These are phyloP conservation scores for Lampris megalopsis DNA, from an alignment of 2,113 vertebrate species.

Conservation along the genomic window DNA sequence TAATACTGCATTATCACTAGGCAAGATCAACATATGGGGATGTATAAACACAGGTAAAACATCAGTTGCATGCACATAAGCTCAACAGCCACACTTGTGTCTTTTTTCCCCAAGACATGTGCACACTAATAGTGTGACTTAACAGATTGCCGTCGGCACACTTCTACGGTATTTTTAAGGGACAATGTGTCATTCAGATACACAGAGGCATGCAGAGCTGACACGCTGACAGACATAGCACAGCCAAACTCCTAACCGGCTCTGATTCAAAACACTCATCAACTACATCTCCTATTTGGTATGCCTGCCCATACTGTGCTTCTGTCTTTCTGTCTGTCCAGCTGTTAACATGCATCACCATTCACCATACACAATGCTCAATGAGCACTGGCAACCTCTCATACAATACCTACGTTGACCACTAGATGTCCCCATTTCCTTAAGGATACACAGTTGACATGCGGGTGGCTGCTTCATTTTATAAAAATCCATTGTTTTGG, in stretches of 20 bases:
- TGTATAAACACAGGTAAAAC: too few relatives aligned
- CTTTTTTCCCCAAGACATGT: not conserved
- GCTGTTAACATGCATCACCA: not conserved
- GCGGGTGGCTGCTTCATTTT: too few relatives aligned
- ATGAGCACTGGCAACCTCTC: too few relatives aligned
- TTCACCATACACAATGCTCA: too few relatives aligned
- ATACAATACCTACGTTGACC: constrained; percentile 18
- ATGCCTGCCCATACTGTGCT: not conserved
- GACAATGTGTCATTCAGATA: not conserved
- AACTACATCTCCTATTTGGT: not conserved
- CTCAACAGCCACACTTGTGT: not conserved
- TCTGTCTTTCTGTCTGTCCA: constrained; percentile 1
- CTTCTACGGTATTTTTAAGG: not conserved
- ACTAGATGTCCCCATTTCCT: constrained; percentile 31
- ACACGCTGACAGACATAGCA: not conserved
- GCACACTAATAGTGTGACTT: not conserved
- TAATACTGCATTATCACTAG: too few relatives aligned
- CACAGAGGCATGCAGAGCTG: not conserved
- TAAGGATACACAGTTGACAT: not conserved
- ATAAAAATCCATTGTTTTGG: too few relatives aligned
- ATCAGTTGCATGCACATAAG: not conserved
- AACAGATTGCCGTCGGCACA: not conserved
- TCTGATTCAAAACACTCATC: not conserved
- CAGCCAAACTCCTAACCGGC: not conserved
- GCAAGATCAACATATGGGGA: too few relatives aligned